These are phyloP conservation scores for Cantharis nigra DNA, from an alignment of 2,888 invertebrate genomes.

Conservation along the genomic window DNA sequence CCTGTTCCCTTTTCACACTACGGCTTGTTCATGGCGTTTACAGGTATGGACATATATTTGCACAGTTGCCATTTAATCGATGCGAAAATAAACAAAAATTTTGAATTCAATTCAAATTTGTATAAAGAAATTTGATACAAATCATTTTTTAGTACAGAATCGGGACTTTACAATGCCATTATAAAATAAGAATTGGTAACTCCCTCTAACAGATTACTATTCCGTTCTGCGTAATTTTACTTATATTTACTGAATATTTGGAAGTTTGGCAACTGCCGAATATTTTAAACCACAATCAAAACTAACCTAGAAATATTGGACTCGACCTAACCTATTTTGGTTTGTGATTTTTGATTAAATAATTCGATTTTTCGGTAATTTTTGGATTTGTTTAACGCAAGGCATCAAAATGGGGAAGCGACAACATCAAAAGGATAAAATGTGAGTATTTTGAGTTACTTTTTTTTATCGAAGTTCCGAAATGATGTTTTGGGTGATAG, in stretches of 20 bases:
- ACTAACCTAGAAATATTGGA: neutral
- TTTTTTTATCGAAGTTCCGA: neutral
- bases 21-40: constrained; percentile 52
- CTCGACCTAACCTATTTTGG: neutral
- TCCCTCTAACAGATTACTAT: neutral
- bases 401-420: constrained; percentile 83
- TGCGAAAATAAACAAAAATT: neutral
- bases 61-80: neutral
- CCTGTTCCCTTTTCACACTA: constrained; percentile 51
- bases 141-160: neutral
- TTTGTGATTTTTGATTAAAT: neutral
- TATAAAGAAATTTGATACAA: neutral
- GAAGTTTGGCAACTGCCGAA: neutral
- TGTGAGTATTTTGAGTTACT: constrained; percentile 60
- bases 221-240: neutral
- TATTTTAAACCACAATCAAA: neutral
- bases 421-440: constrained; percentile 94
- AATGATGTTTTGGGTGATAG: neutral
- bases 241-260: neutral
- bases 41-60: neutral
- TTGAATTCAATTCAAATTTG: neutral
- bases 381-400: neutral
- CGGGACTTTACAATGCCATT: neutral
- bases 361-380: neutral
- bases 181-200: neutral